A percentile compares a stretch with the other conserved stretches of the same genome.
Conservation (phyloP, 2,113 vertebrate species). For the Ailuropoda melanoleuca region DNA sequence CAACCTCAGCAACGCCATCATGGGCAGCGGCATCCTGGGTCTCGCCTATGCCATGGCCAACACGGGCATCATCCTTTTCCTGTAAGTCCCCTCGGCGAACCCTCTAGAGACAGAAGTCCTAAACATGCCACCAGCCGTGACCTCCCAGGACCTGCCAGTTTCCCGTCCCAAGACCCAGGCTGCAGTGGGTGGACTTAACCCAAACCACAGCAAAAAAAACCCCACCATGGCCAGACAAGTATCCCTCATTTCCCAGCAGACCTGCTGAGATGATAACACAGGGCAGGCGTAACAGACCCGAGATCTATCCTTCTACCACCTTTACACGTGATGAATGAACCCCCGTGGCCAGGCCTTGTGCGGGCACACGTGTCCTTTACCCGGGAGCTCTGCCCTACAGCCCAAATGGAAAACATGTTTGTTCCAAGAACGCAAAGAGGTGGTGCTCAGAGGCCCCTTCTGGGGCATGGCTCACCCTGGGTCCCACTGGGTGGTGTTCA, state of each 20-base stretch:
- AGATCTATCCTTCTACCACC: neutral
- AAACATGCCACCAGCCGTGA: neutral
- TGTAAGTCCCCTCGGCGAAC: slow-evolving; percentile 88
- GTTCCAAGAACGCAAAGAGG: neutral
- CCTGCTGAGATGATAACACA: neutral
- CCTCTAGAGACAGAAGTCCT: neutral
- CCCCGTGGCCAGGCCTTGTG: neutral
- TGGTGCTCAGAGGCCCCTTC: neutral
- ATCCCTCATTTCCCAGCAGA: neutral
- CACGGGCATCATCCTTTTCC: slow-evolving; percentile 95
- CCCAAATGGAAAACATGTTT: slow-evolving; percentile 29
- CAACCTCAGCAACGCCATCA: slow-evolving; percentile 99
- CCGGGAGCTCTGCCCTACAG: neutral
- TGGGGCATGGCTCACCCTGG: neutral
- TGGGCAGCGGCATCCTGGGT: slow-evolving; percentile 98
- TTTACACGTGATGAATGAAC: neutral
- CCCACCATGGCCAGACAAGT: neutral
- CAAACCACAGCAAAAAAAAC: neutral
- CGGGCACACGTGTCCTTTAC: neutral
- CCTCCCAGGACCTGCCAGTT: neutral
- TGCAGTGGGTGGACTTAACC: neutral
- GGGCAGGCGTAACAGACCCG: neutral
- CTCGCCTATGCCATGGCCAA: slow-evolving; percentile 98
- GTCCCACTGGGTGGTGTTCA: neutral
- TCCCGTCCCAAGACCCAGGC: neutral